Conservation (phyloP, 2,888 invertebrate species). For the Cryptocheilus praepositus region DNA sequence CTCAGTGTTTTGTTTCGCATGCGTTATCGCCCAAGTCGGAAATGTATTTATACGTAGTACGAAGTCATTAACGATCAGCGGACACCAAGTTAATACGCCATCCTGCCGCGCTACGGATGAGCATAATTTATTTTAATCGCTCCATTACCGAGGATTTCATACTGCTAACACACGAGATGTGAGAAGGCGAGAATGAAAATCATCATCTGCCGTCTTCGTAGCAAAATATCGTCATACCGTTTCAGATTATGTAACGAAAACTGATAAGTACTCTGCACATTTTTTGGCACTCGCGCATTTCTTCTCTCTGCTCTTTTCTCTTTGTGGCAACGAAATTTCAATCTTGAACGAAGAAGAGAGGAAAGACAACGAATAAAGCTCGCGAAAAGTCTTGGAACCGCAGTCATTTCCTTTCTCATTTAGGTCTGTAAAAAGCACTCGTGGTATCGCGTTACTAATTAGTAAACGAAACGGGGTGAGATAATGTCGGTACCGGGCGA, state of each 20-base stretch:
- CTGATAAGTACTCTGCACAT: too few relatives aligned
- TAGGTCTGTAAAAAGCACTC: conserved; percentile 54
- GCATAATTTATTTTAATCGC: conserved; percentile 60
- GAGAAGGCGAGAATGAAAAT: too few relatives aligned
- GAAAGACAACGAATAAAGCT: conserved; percentile 56
- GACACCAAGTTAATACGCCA: conserved; percentile 44
- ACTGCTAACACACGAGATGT: too few relatives aligned
- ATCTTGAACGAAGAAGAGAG: not conserved
- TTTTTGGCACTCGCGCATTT: too few relatives aligned
- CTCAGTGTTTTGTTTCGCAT: too few relatives aligned
- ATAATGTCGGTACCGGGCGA: conserved; percentile 48
- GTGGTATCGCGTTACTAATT: conserved; percentile 71
- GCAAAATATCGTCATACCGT: too few relatives aligned
- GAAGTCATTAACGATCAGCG: conserved; percentile 45
- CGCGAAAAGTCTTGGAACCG: conserved; percentile 54
- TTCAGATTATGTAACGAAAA: too few relatives aligned
- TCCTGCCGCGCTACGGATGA: conserved; percentile 48
- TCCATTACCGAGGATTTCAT: conserved; percentile 44
- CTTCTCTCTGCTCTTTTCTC: too few relatives aligned
- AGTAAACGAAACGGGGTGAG: conserved; percentile 64
- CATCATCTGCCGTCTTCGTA: too few relatives aligned
- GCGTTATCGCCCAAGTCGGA: too few relatives aligned
- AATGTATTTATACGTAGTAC: too few relatives aligned
- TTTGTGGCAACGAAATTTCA: too few relatives aligned
- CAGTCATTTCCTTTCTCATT: conserved; percentile 62